phyloP scores from a whole-genome alignment of 2,797 vertebrate species.

The Oceanodroma leucorhoa region DNA sequence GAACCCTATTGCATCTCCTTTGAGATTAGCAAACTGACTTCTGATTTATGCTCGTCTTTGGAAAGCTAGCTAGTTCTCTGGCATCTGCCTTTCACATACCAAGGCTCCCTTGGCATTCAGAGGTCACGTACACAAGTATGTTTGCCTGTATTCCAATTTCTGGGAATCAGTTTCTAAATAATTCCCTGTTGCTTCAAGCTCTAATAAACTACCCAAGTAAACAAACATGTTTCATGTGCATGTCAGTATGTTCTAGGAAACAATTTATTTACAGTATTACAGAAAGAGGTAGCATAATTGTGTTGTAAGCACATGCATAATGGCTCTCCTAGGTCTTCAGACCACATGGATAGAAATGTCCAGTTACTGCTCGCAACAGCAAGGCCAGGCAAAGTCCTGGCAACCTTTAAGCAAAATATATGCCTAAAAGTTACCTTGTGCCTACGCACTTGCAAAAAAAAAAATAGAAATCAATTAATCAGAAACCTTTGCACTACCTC shows the following conservation, averaged over 20 bases:
- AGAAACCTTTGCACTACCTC: not conserved
- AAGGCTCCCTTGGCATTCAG: conserved; percentile 29
- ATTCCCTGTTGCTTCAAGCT: not conserved
- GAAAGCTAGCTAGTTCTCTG: not conserved
- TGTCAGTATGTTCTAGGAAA: conserved; percentile 36
- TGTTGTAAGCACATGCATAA: not conserved
- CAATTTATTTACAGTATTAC: not conserved
- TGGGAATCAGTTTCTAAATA: conserved; percentile 57
- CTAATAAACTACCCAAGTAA: conserved; percentile 21
- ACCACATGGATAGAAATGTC: not conserved
- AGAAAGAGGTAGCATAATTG: not conserved
- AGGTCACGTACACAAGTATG: not conserved
- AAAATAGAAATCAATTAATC: not conserved
- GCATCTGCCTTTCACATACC: conserved; percentile 9
- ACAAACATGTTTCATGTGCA: conserved; percentile 54
- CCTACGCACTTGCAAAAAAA: not conserved
- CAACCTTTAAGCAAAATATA: not conserved
- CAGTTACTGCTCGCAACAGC: not conserved
- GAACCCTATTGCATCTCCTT: not conserved
- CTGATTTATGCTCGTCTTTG: not conserved
- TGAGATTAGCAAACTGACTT: not conserved
- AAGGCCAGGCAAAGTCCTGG: not conserved
- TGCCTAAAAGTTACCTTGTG: not conserved
- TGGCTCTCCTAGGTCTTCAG: not conserved
- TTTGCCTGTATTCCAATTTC: conserved; percentile 49